Base-by-base conservation (phyloP, 2,797 vertebrate species). In the Microctenopoma steveboyesi region DNA sequence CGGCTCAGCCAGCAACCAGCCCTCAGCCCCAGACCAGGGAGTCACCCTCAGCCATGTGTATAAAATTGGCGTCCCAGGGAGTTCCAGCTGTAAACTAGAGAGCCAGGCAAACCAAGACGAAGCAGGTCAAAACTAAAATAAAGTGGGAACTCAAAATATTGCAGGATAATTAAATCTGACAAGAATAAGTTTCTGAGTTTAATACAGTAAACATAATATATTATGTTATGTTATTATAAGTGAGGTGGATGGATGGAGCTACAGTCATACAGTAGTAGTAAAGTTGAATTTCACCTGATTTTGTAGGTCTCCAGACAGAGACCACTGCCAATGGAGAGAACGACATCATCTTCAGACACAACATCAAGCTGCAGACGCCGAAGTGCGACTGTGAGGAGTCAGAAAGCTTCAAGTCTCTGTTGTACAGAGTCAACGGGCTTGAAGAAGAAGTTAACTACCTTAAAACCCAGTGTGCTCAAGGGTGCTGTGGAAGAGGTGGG, bases 31-130 rank as follows among this genome's bases (percentile, higher is more conserved):
- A 1, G 93, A 94, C 51, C 93, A 94, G 58, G 94, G 88, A 79
- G 87, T 96, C 83, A 96, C 94, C 9, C 94, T 98, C 87, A 96
- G 95, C 84, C 95, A 97, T 12, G 92, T 95, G 75, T 98, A 96
- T 80, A 96, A 94, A 82, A 94, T 94, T 1, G 95, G 95, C 3
- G 43, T 95, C 65, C 91, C 94, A 0, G 89, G 87, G 3, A 90
- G 89, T 2, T 87, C 93, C 9, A 82, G 90, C 78, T 94, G 95
- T 76, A 94, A 94, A 71, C 74, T 95, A 0, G 90, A 95, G 65
- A 70, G 55, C 0, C 69, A 87, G 49, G 79, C 92, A 10, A 73
- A 73, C 13, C 78, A 88, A 27, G 92, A 92, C 0, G 69, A 88
- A 16, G 84, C 85, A 66, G 88, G 88, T 42, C 4, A 74, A 76